Percentiles rank a stretch among this genome's conserved stretches.
These are phyloP conservation scores for Acronicta leporina DNA, from an alignment of 2,888 invertebrate genomes.

Conservation along the genomic window DNA sequence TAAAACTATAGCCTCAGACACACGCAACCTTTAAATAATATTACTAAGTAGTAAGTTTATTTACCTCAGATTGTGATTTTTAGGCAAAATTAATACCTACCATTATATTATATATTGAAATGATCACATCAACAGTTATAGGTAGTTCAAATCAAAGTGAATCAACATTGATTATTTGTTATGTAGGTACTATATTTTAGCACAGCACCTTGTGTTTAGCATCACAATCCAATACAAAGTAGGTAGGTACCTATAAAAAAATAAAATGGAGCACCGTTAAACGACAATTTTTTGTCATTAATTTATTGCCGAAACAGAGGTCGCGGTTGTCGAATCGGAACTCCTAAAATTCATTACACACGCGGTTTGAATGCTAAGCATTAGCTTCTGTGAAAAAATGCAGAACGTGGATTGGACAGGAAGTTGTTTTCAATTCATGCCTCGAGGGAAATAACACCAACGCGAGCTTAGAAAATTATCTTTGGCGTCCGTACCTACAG, in stretches of 20 bases:
- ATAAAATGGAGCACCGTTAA: neutral
- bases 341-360: slow-evolving; percentile 20
- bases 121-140: too few relatives aligned
- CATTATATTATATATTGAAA: too few relatives aligned
- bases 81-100: too few relatives aligned
- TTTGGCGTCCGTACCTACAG: slow-evolving; percentile 49
- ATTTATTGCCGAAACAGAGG: slow-evolving; percentile 26
- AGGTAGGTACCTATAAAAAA: too few relatives aligned
- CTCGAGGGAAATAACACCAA: slow-evolving; percentile 67
- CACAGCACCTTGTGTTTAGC: neutral
- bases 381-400: slow-evolving; percentile 18
- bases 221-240: too few relatives aligned
- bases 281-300: slow-evolving; percentile 23
- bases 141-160: neutral
- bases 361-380: slow-evolving; percentile 27
- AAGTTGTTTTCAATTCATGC: slow-evolving; percentile 60
- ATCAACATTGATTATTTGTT: neutral
- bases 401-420: slow-evolving; percentile 30
- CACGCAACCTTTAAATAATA: neutral
- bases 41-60: too few relatives aligned
- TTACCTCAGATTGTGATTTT: too few relatives aligned
- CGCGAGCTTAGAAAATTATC: slow-evolving; percentile 61
- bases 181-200: slow-evolving; percentile 1
- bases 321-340: slow-evolving; percentile 20
- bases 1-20: neutral